Evolutionary conservation across 2,113 vertebrate species (phyloP).

Genomic region (Guaruba guarouba): DNA sequence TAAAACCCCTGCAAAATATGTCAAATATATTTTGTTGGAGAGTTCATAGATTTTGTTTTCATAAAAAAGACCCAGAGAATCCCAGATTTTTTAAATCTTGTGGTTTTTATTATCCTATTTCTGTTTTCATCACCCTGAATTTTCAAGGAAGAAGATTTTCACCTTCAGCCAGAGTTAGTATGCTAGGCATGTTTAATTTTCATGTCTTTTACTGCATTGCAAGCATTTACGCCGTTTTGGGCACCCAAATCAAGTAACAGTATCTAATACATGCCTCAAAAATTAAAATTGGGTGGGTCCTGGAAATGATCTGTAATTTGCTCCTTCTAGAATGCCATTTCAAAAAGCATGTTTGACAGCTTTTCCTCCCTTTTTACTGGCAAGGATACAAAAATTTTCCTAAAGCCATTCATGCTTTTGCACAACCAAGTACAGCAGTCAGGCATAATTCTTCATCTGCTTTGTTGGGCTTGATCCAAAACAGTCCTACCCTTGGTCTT

Average conservation of each 20-base stretch:
- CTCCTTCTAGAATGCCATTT: not conserved
- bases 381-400: not conserved
- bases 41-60: slow-evolving; percentile 19
- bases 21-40: not conserved
- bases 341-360: fast-evolving
- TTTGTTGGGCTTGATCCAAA: not conserved
- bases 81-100: not conserved
- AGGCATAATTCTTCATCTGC: not conserved
- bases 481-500: not conserved
- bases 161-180: not conserved
- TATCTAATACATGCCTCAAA: not conserved
- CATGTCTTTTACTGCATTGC: fast-evolving
- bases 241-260: not conserved
- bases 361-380: not conserved
- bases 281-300: not conserved
- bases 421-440: not conserved
- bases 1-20: not conserved
- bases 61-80: not conserved
- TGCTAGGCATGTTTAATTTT: not conserved
- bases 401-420: not conserved
- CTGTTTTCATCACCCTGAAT: not conserved
- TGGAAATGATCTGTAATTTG: not conserved
- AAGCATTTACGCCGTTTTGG: not conserved
- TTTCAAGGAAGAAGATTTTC: not conserved
- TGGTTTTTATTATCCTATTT: not conserved